Percentiles rank a stretch among this genome's conserved stretches.
These are phyloP conservation scores for Drosophila parvula DNA, from an alignment of 1,140 invertebrate genomes.

Conservation along the genomic window DNA sequence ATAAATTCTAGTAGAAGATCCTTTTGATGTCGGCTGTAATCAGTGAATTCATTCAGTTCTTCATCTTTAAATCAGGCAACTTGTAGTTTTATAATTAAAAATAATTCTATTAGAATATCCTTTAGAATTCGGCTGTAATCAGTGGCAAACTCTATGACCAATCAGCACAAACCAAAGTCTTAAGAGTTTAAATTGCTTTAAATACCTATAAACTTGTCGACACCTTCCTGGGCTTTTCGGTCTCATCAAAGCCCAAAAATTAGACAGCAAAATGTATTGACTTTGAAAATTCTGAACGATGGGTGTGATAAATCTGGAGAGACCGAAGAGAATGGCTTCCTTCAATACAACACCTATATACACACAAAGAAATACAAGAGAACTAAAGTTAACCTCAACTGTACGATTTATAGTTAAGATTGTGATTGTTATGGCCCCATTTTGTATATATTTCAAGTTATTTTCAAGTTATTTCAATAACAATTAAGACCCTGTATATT, in stretches of 20 bases:
- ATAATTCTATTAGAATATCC: not conserved
- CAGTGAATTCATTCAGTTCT: not conserved
- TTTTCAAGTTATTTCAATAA: too few species aligned
- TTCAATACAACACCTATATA: constrained; percentile 36
- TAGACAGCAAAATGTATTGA: constrained; percentile 58
- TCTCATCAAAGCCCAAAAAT: constrained; percentile 52
- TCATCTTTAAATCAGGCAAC: not conserved
- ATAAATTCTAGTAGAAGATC: not conserved
- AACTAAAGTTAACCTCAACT: not conserved
- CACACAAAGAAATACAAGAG: constrained; percentile 1
- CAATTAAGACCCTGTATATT: not conserved
- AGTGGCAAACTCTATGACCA: not conserved
- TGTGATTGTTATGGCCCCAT: too few species aligned
- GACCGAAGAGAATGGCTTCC: constrained; percentile 50
- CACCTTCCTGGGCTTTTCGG: constrained; percentile 32
- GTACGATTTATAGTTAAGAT: too few species aligned
- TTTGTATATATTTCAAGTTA: too few species aligned
- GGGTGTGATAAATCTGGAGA: constrained; percentile 62
- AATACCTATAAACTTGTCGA: constrained; percentile 64
- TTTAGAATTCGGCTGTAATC: not conserved
- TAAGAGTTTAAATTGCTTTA: constrained; percentile 51
- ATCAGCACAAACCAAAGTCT: constrained; percentile 1
- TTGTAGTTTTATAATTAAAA: not conserved
- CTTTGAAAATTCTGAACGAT: constrained; percentile 73
- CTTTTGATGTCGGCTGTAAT: not conserved